Percentiles rank a stretch among this genome's conserved stretches.
These are phyloP conservation scores for Phaethon lepturus DNA, from an alignment of 2,113 vertebrate genomes.

Conservation along the genomic window DNA sequence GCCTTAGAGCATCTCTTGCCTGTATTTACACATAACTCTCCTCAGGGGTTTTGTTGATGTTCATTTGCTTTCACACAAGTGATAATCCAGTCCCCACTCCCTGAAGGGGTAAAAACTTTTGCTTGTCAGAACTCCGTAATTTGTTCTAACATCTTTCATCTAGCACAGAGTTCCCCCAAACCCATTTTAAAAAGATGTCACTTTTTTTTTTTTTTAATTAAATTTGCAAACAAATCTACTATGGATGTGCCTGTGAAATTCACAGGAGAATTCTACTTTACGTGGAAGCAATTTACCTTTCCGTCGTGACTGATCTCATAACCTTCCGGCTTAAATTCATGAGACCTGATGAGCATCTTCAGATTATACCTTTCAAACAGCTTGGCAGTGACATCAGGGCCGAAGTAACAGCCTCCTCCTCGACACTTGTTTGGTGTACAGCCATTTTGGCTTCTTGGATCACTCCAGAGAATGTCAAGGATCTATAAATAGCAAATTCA, in stretches of 20 bases:
- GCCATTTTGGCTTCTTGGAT: slow-evolving; percentile 87
- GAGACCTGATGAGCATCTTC: slow-evolving; percentile 92
- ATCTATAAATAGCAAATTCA: slow-evolving; percentile 76
- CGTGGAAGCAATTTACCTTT: slow-evolving; percentile 79
- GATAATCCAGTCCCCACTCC: not conserved
- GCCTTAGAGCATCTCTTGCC: not conserved
- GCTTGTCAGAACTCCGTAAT: not conserved
- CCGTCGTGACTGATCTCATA: slow-evolving; percentile 91
- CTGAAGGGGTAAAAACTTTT: not conserved
- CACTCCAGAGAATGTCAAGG: slow-evolving; percentile 93
- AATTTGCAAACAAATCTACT: not conserved
- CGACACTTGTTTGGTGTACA: slow-evolving; percentile 88
- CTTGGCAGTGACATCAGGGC: slow-evolving; percentile 87
- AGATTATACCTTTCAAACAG: slow-evolving; percentile 85
- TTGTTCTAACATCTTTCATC: not conserved
- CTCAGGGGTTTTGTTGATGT: not conserved
- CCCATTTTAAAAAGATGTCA: not conserved
- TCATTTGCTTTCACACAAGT: not conserved
- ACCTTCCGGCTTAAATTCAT: slow-evolving; percentile 94
- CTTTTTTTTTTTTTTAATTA: not conserved
- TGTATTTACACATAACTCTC: not conserved
- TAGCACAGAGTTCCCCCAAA: not conserved
- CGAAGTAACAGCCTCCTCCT: slow-evolving; percentile 96
- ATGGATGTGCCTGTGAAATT: not conserved
- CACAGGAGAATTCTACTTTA: not conserved